phyloP scores from a whole-genome alignment of 2,113 vertebrate genomes.

The Orcinus orca region DNA sequence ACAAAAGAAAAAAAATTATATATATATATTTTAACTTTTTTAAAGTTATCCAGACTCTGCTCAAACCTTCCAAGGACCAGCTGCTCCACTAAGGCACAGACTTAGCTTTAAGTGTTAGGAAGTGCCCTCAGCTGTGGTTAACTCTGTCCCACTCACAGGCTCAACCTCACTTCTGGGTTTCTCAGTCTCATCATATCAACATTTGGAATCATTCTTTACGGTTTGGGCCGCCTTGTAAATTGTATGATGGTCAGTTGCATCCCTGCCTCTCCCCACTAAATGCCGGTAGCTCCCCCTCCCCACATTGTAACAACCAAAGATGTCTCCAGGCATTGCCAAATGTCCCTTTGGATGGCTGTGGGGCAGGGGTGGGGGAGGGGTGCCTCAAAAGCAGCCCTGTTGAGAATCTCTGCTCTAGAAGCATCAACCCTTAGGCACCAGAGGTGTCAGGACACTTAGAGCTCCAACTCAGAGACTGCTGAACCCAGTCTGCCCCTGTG shows the following conservation, averaged over 20 bases:
- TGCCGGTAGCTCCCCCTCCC: no score
- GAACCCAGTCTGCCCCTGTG: background rate
- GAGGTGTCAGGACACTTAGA: background rate
- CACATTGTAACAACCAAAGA: background rate
- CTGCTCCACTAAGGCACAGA: background rate
- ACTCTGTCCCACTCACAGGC: background rate
- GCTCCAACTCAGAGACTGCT: background rate
- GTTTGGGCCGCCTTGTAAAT: background rate
- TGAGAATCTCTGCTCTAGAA: background rate
- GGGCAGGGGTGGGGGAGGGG: fast-evolving
- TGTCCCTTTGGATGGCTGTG: background rate
- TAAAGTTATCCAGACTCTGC: background rate
- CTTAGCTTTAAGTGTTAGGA: background rate
- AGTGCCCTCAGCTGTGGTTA: background rate
- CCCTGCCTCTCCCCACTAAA: background rate
- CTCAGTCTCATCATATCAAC: background rate
- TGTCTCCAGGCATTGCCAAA: background rate
- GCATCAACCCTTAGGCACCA: background rate
- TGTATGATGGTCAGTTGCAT: background rate
- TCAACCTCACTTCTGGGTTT: background rate
- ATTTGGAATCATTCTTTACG: background rate
- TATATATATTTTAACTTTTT: background rate
- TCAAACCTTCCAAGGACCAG: background rate
- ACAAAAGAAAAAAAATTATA: background rate
- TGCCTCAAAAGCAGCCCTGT: background rate